Percentiles rank a stretch among this genome's conserved stretches.
phyloP scores from a whole-genome alignment of 1,140 invertebrate species.

The Drosophila ficusphila region DNA sequence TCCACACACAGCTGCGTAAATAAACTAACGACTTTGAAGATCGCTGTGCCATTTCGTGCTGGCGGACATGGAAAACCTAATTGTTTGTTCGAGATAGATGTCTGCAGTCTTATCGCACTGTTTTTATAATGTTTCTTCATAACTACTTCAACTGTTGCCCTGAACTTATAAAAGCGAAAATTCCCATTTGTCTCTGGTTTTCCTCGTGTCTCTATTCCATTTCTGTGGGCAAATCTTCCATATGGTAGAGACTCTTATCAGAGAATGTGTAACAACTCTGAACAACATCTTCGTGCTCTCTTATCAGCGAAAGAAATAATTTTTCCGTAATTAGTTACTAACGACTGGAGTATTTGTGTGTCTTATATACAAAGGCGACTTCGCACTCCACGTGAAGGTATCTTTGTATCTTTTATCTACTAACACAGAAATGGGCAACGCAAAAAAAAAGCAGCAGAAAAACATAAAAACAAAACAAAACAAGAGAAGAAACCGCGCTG shows the following conservation, averaged over 20 bases:
- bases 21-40: neutral
- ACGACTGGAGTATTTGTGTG: conserved; percentile 2
- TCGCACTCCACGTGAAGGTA: conserved; percentile 23
- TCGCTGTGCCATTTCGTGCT: conserved; percentile 1
- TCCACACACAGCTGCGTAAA: conserved; percentile 21
- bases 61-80: conserved; percentile 1
- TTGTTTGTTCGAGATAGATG: conserved; percentile 23
- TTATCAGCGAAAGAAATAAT: conserved; percentile 27
- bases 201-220: neutral
- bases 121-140: conserved; percentile 2
- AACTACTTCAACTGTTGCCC: conserved; percentile 21
- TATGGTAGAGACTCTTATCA: conserved; percentile 13
- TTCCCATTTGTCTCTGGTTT: neutral
- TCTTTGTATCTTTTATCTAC: conserved; percentile 33
- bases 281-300: neutral
- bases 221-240: neutral
- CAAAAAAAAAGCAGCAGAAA: conserved; percentile 10
- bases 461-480: conserved; percentile 28
- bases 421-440: conserved; percentile 7
- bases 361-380: neutral
- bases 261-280: conserved; percentile 3
- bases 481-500: conserved; percentile 34
- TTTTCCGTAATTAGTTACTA: conserved; percentile 28
- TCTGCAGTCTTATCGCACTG: conserved; percentile 29
- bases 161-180: neutral